phyloP scores from a whole-genome alignment of 2,888 invertebrate genomes.

The Lamellibrachia columna region DNA sequence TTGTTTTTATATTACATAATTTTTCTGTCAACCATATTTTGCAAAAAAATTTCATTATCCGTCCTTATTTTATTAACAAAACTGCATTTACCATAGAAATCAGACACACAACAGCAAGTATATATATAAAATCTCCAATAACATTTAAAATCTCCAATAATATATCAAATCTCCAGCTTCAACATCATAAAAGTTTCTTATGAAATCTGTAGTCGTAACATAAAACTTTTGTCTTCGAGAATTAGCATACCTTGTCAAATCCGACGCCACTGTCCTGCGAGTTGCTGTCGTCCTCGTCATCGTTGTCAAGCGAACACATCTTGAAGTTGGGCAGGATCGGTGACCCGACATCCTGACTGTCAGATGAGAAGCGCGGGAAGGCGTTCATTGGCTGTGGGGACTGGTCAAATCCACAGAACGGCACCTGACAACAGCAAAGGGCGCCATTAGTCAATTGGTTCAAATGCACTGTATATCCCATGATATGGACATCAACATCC shows the following conservation, averaged over 20 bases:
- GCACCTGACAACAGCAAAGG: background rate
- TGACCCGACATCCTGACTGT: background rate
- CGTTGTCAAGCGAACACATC: background rate
- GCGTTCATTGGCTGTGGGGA: background rate
- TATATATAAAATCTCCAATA: no score
- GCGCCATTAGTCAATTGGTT: background rate
- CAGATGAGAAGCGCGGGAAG: background rate
- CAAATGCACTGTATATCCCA: background rate
- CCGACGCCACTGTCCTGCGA: background rate
- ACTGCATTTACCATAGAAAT: no score
- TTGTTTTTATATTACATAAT: no score
- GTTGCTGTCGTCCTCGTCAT: background rate
- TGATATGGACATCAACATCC: background rate
- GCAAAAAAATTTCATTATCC: no score
- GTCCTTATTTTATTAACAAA: no score
- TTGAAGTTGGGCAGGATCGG: background rate
- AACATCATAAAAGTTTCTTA: no score
- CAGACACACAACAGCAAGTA: no score
- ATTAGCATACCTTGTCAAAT: background rate
- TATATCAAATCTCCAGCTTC: no score
- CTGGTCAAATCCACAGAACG: background rate
- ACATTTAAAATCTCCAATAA: no score
- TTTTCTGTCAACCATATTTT: no score
- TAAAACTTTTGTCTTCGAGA: background rate
- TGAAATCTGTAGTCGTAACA: no score